phyloP scores from a whole-genome alignment of 2,797 vertebrate genomes.

The Sphenopsis melanotis region DNA sequence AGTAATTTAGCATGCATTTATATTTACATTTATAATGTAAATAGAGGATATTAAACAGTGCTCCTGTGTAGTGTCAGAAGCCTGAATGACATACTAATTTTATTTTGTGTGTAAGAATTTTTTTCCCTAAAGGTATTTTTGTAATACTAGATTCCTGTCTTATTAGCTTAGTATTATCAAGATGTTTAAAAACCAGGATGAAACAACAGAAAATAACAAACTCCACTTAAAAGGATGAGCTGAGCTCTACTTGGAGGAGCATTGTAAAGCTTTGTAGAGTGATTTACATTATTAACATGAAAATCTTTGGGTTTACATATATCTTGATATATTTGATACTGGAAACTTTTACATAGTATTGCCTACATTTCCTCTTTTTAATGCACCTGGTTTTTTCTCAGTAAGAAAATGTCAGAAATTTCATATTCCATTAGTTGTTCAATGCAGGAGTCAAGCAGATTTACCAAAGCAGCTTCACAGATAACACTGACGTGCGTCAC shows the following conservation, averaged over 20 bases:
- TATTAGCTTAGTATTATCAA: not conserved
- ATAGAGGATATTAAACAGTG: not conserved
- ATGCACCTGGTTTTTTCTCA: not conserved
- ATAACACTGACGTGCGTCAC: not conserved
- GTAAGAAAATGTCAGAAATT: not conserved
- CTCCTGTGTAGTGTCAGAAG: not conserved
- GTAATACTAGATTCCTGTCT: not conserved
- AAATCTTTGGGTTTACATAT: not conserved
- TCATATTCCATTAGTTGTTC: not conserved
- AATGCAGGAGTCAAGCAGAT: not conserved
- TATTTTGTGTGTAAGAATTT: not conserved
- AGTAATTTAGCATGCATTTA: slow-evolving; percentile 33
- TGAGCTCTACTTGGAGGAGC: not conserved
- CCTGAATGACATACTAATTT: not conserved
- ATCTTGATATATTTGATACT: not conserved
- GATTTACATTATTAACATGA: not conserved
- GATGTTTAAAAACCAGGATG: not conserved
- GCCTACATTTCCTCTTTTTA: not conserved
- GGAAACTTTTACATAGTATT: not conserved
- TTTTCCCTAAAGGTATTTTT: not conserved
- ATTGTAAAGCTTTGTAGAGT: not conserved
- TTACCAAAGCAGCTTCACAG: not conserved
- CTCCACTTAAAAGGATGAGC: not conserved
- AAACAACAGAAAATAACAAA: not conserved
- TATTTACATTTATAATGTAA: slow-evolving; percentile 28